Conservation (phyloP, 2,797 vertebrate species). For the Poecilia gillii region DNA sequence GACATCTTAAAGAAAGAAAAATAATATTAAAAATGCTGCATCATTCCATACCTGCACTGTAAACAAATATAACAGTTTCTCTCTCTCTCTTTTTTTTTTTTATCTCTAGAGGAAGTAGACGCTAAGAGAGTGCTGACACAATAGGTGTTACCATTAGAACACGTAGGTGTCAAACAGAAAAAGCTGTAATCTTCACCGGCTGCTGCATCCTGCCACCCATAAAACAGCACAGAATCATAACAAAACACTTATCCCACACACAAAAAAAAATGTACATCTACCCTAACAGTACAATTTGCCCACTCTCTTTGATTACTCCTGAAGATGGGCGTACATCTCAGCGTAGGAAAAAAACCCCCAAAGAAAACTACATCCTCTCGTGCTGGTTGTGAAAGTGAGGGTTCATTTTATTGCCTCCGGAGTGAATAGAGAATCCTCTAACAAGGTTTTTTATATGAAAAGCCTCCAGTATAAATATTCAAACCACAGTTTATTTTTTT, state of each 20-base stretch:
- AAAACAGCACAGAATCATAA: slow-evolving; percentile 21
- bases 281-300: slow-evolving; percentile 27
- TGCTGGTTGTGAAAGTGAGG: slow-evolving; percentile 18
- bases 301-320: slow-evolving; percentile 48
- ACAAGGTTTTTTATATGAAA: slow-evolving; percentile 11
- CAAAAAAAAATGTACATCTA: background rate
- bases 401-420: slow-evolving; percentile 10
- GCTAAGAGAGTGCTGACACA: background rate
- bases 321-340: slow-evolving; percentile 17
- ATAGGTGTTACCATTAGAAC: background rate
- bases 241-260: background rate
- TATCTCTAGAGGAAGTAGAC: background rate
- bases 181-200: slow-evolving; percentile 9
- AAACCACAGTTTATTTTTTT: slow-evolving; percentile 10
- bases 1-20: slow-evolving; percentile 1
- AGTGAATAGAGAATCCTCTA: slow-evolving; percentile 12
- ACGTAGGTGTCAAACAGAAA: background rate
- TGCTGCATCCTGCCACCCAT: background rate
- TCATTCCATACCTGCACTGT: background rate
- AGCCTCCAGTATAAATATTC: slow-evolving; percentile 16
- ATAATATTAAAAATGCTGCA: background rate
- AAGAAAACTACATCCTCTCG: background rate
- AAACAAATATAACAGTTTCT: background rate
- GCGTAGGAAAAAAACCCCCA: background rate
- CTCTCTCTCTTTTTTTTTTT: background rate